Conservation (phyloP, 2,888 invertebrate species). For the Phengaris arion region DNA sequence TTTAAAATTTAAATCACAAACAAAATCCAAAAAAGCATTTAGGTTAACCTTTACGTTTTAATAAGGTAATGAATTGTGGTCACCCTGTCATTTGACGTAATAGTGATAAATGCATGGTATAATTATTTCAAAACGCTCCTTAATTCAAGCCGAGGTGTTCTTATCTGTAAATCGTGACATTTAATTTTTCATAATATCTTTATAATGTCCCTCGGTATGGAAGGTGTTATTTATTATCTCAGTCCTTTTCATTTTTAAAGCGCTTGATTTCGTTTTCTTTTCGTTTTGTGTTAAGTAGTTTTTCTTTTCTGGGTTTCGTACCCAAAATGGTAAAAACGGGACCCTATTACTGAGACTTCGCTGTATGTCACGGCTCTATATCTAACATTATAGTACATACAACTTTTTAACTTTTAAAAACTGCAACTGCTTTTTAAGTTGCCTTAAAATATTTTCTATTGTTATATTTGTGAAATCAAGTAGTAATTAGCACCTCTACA, state of each 20-base stretch:
- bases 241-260: conserved; percentile 8
- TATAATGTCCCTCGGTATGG: conserved; percentile 21
- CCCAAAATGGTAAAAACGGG: no score
- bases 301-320: neutral
- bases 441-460: no score
- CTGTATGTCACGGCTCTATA: no score
- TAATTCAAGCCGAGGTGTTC: conserved; percentile 47
- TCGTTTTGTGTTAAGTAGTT: neutral
- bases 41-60: conserved; percentile 4
- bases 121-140: conserved; percentile 66
- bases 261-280: conserved; percentile 50
- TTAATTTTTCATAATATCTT: conserved; percentile 32
- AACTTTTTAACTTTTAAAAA: no score
- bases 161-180: conserved; percentile 44
- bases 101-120: conserved; percentile 66
- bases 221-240: conserved; percentile 19
- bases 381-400: no score
- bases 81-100: conserved; percentile 62
- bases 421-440: no score
- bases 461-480: no score
- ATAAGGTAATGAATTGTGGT: conserved; percentile 64
- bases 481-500: no score
- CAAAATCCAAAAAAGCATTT: neutral
- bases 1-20: no score
- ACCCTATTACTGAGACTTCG: no score